A percentile compares a stretch with the other conserved stretches of the same genome.
Conservation (phyloP, 2,888 invertebrate genomes). For the Diachrysia chrysitis region DNA sequence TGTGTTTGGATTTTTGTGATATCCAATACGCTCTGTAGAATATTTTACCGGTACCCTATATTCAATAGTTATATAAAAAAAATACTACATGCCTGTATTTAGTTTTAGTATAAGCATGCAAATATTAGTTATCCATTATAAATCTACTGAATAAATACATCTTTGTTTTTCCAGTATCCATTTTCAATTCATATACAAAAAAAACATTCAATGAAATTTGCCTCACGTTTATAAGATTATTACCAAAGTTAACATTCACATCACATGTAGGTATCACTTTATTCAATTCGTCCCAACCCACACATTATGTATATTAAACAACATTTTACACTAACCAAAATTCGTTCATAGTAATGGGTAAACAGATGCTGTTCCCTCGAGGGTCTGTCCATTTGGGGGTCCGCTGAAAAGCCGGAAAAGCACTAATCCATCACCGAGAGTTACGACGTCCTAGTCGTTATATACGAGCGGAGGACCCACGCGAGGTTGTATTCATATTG, state of each 20-base stretch:
- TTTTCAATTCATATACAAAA: neutral
- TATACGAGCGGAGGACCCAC: conserved; percentile 68
- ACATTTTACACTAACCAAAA: conserved; percentile 54
- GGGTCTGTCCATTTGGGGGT: conserved; percentile 74
- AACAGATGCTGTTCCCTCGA: conserved; percentile 59
- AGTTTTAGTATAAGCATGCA: too few relatives aligned
- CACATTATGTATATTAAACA: conserved; percentile 34
- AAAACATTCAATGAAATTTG: neutral
- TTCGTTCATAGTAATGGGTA: conserved; percentile 56
- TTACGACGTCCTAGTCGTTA: conserved; percentile 73
- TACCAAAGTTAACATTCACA: too few relatives aligned
- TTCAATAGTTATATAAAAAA: too few relatives aligned
- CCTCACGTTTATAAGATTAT: neutral
- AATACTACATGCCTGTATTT: too few relatives aligned
- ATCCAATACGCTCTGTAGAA: too few relatives aligned
- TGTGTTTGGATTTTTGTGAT: too few relatives aligned
- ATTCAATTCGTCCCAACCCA: neutral
- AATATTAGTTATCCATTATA: too few relatives aligned
- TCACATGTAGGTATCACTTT: too few relatives aligned
- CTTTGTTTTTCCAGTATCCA: too few relatives aligned
- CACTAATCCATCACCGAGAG: conserved; percentile 82
- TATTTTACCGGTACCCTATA: too few relatives aligned
- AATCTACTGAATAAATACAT: too few relatives aligned
- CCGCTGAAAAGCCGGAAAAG: conserved; percentile 85
- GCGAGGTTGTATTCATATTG: conserved; percentile 57